Conservation (phyloP, 2,113 vertebrate genomes). For the Gallinago paraguaiae region DNA sequence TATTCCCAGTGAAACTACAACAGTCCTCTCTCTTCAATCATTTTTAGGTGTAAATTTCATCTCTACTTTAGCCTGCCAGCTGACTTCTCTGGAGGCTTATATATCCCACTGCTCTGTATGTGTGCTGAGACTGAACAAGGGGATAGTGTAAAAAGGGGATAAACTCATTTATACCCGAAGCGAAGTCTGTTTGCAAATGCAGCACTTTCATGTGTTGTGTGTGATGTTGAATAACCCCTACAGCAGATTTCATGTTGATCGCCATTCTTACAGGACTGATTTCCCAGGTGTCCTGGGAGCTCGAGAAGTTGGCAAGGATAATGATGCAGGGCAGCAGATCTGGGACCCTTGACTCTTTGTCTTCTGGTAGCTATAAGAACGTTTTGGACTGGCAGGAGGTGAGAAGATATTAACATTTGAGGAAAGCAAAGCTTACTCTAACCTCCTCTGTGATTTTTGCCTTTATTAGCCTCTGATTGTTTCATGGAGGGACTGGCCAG, state of each 20-base stretch:
- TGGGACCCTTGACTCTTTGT: neutral
- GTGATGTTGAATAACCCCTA: neutral
- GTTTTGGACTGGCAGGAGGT: neutral
- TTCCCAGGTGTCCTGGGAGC: neutral
- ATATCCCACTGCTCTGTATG: neutral
- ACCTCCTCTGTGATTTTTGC: neutral
- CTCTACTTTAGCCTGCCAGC: neutral
- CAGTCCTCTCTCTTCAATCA: neutral
- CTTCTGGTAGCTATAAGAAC: neutral
- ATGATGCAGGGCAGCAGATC: neutral
- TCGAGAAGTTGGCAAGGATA: neutral
- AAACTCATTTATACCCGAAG: neutral
- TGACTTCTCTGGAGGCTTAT: neutral
- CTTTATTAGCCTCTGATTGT: neutral
- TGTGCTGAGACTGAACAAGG: neutral
- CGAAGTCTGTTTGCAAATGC: neutral
- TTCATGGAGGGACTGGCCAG: neutral
- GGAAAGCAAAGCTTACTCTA: neutral
- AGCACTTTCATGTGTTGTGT: accelerated
- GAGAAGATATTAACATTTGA: neutral
- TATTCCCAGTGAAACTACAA: constrained; percentile 4
- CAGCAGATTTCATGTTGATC: neutral
- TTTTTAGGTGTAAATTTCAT: neutral
- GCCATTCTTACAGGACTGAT: neutral
- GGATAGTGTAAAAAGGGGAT: neutral